Percentiles rank a stretch among this genome's conserved stretches.
These are phyloP conservation scores for Fragum fragum DNA, from an alignment of 2,888 invertebrate genomes.

Conservation along the genomic window DNA sequence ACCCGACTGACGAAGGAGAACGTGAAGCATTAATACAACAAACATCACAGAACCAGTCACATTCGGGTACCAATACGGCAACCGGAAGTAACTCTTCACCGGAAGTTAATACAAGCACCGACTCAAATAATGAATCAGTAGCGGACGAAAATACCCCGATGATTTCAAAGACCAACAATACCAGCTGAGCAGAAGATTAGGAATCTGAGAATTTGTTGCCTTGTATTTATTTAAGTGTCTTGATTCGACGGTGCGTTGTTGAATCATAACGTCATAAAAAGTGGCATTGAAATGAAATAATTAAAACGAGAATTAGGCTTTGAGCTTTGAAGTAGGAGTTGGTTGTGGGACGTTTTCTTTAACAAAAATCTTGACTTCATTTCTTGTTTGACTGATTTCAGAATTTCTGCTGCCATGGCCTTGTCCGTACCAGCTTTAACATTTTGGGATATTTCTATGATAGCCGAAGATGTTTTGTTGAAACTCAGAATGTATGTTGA, in stretches of 20 bases:
- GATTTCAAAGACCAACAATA: constrained; percentile 41
- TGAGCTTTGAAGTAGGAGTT: too few relatives aligned
- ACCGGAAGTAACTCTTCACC: background rate
- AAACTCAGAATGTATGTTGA: too few relatives aligned
- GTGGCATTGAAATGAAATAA: too few relatives aligned
- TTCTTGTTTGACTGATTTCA: too few relatives aligned
- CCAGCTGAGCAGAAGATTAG: constrained; percentile 20
- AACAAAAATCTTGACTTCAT: too few relatives aligned
- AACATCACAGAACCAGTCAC: constrained; percentile 2
- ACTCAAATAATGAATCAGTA: constrained; percentile 15
- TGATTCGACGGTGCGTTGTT: background rate
- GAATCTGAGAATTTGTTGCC: constrained; percentile 14
- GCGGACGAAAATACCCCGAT: constrained; percentile 52
- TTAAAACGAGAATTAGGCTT: too few relatives aligned
- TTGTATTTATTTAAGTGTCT: background rate
- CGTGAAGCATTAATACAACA: constrained; percentile 51
- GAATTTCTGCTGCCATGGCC: too few relatives aligned
- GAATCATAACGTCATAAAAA: too few relatives aligned
- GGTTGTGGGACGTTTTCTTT: too few relatives aligned
- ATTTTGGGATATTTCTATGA: too few relatives aligned
- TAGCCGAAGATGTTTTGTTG: too few relatives aligned
- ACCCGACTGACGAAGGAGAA: constrained; percentile 71
- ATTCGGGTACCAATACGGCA: constrained; percentile 5
- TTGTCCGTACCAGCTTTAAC: too few relatives aligned
- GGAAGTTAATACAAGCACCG: background rate